Evolutionary conservation across 37 sponge, comb jelly and placozoan species (phyloP).

Genomic region (Ianthella basta): DNA sequence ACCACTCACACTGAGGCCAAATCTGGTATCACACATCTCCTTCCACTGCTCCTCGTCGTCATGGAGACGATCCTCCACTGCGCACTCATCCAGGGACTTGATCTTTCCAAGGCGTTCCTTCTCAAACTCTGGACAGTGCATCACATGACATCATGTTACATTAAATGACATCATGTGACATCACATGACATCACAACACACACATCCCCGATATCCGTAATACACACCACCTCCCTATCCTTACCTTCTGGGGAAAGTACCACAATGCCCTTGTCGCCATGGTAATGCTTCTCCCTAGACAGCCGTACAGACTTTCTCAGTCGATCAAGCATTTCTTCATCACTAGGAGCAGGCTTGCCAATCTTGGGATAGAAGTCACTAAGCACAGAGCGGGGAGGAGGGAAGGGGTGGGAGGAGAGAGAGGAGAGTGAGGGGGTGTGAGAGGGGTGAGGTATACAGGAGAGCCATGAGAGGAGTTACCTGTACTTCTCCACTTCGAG

Average conservation of each 20-base stretch:
- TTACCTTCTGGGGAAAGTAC: slow-evolving; percentile 71
- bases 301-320: slow-evolving; percentile 34
- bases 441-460: too few species aligned
- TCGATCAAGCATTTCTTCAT: slow-evolving; percentile 46
- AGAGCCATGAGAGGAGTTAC: too few species aligned
- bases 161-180: too few species aligned
- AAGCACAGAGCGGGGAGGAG: too few species aligned
- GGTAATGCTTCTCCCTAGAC: slow-evolving; percentile 51
- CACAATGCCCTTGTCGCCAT: slow-evolving; percentile 64
- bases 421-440: too few species aligned
- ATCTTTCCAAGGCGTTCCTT: slow-evolving; percentile 60
- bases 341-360: slow-evolving; percentile 42
- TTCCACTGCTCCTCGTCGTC: slow-evolving; percentile 62
- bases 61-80: slow-evolving; percentile 19
- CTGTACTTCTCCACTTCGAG: slow-evolving; percentile 34
- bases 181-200: too few species aligned
- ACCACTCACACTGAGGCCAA: slow-evolving; percentile 50
- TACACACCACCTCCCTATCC: too few species aligned
- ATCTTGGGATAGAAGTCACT: slow-evolving; percentile 25
- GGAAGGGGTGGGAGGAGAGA: too few species aligned
- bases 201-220: too few species aligned
- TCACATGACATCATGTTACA: too few species aligned
- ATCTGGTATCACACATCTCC: slow-evolving; percentile 56
- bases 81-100: slow-evolving; percentile 52
- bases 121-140: slow-evolving; percentile 54